These are phyloP conservation scores for Dolomedes plantarius DNA, from an alignment of 2,888 invertebrate species.

Conservation along the genomic window DNA sequence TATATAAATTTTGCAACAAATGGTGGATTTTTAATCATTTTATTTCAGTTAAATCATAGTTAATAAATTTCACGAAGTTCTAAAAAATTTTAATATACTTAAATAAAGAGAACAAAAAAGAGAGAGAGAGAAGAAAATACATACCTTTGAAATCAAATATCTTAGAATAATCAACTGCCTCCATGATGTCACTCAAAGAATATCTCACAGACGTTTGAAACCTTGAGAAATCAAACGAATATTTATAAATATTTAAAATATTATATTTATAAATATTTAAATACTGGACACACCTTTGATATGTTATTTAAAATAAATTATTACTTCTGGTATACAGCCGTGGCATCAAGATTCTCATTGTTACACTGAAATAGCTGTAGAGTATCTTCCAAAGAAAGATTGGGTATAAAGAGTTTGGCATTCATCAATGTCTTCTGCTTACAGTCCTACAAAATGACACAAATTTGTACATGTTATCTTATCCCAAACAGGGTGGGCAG, in stretches of 20 bases:
- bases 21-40: no score
- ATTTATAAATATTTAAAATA: no score
- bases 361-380: slow-evolving; percentile 32
- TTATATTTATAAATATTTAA: no score
- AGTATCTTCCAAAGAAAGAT: slow-evolving; percentile 36
- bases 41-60: no score
- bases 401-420: slow-evolving; percentile 65
- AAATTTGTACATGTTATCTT: no score
- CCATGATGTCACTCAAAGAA: slow-evolving; percentile 12
- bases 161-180: slow-evolving; percentile 31
- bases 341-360: neutral
- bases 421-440: slow-evolving; percentile 47
- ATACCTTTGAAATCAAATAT: slow-evolving; percentile 48
- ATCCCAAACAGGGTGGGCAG: no score
- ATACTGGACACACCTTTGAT: no score
- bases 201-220: neutral
- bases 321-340: neutral
- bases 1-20: no score
- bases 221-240: neutral
- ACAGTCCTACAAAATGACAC: slow-evolving; percentile 25
- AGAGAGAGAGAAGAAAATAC: no score
- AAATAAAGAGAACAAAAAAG: no score
- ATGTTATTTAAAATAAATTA: neutral
- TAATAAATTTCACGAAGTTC: no score
- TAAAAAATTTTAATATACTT: no score